Base-by-base conservation (phyloP, 2,888 invertebrate species). In the Elysia crispata region DNA sequence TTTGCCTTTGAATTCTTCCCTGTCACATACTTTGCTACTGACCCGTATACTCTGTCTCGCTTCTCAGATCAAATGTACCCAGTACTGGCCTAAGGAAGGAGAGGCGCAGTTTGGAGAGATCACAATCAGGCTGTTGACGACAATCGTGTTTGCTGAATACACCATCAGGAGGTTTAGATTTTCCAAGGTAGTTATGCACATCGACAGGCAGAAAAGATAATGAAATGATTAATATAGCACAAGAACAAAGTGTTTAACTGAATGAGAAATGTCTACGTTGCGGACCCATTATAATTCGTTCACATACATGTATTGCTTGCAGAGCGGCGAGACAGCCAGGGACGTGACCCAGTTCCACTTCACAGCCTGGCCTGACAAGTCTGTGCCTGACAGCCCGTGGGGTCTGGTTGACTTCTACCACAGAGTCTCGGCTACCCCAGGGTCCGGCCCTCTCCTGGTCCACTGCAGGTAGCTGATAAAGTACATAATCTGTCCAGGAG, bases 301-400 rank as follows among this genome's bases (percentile, higher is more conserved):
- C n/a, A n/a, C n/a, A n/a, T n/a, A n/a, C n/a, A n/a, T n/a, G n/a
- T n/a, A n/a, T n/a, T n/a, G n/a, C n/a, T n/a, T n/a, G n/a, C 73
- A 82, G 82, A 62, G 75, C 25, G 76, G 80, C 0, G 41, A 69
- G 23, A 41, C 79, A 15, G 41, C 60, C 50, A 62, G 75, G 20
- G 30, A 30, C 6, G 28, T 80, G 30, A 80, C 78, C 18, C 82
- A 82, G 33, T 77, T 75, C 54, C 82, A 82, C 73, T 82, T 82
- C 76, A 82, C 82, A 0, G 77, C 82, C n/a, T 82, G 82, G 82
- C 80, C 82, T 5, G 82, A 82, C 70, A 82, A 82, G 64, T 80
- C 78, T 18, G 80, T 80, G 0, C 82, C 82, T 11, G 5, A 18
- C 49, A 76, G 80, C n/a, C 82, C 80, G 1, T 82, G 82, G 82